Percentiles rank a stretch among this genome's conserved stretches.
Evolutionary conservation across 2,888 invertebrate species (phyloP).

Genomic region (Koerneria pararmatus): DNA sequence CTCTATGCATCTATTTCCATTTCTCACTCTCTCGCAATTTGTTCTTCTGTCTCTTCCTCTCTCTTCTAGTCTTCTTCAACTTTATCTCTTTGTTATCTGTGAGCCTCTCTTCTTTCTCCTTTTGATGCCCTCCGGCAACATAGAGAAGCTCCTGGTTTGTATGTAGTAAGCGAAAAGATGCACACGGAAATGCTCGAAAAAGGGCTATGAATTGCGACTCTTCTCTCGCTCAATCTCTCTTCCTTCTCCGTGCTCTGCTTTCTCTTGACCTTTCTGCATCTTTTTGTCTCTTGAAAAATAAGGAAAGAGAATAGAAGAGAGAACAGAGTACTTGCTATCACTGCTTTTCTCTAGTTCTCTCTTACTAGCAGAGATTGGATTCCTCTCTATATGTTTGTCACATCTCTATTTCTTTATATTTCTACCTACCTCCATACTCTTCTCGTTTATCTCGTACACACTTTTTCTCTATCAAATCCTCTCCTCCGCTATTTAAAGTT

Average conservation of each 20-base stretch:
- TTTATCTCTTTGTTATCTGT: not conserved
- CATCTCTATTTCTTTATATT: not conserved
- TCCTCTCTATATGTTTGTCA: not conserved
- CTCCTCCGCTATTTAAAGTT: too few relatives aligned
- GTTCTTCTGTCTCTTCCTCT: constrained; percentile 8
- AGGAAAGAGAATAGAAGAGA: too few relatives aligned
- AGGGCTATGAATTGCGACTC: constrained; percentile 4
- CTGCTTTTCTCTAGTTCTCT: too few relatives aligned
- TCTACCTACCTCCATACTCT: not conserved
- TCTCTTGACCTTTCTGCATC: not conserved
- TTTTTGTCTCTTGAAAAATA: too few relatives aligned
- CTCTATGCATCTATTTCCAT: not conserved
- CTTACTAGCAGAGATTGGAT: too few relatives aligned
- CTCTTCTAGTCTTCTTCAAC: constrained; percentile 5
- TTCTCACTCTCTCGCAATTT: not conserved
- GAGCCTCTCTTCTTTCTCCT: not conserved
- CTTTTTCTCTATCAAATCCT: too few relatives aligned
- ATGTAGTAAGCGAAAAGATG: too few relatives aligned
- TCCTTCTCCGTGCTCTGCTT: too few relatives aligned
- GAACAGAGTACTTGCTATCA: too few relatives aligned
- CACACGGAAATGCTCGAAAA: too few relatives aligned
- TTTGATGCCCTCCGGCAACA: not conserved
- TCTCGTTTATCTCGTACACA: too few relatives aligned
- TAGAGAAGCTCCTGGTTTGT: too few relatives aligned
- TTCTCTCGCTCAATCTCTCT: not conserved